A percentile compares a stretch with the other conserved stretches of the same genome.
Evolutionary conservation across 2,888 invertebrate species (phyloP).

Genomic region (Polydrusus cervinus): DNA sequence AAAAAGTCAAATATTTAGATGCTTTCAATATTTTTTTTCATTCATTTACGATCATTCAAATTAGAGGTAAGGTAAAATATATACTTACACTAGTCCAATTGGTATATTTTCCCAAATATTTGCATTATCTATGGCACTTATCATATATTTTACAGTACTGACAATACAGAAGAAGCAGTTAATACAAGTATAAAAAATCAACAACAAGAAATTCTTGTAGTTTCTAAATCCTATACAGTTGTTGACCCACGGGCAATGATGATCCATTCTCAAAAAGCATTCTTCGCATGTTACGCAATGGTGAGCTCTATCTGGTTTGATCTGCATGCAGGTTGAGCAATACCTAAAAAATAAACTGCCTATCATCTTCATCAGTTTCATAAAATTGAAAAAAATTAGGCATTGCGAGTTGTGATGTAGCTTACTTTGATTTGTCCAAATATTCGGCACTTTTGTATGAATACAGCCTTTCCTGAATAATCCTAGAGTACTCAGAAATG

Average conservation of each 20-base stretch:
- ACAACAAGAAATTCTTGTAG: constrained; percentile 63
- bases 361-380: too few species aligned
- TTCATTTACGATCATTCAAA: too few species aligned
- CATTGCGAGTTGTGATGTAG: too few species aligned
- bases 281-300: constrained; percentile 63
- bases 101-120: constrained; percentile 34
- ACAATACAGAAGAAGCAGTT: constrained; percentile 56
- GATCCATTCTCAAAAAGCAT: constrained; percentile 66
- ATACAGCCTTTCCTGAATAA: too few species aligned
- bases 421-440: too few species aligned
- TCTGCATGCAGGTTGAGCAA: constrained; percentile 60
- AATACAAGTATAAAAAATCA: constrained; percentile 58
- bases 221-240: constrained; percentile 64
- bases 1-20: too few species aligned
- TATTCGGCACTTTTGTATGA: too few species aligned
- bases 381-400: too few species aligned
- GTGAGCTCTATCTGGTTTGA: constrained; percentile 66
- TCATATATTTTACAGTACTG: constrained; percentile 22
- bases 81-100: constrained; percentile 37
- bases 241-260: constrained; percentile 65
- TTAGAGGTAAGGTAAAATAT: not conserved
- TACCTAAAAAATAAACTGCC: constrained; percentile 56
- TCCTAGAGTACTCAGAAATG: too few species aligned
- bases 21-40: too few species aligned
- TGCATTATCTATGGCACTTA: constrained; percentile 9